Conservation (phyloP, 1,140 invertebrate species). For the Arctopsyche grandis region DNA sequence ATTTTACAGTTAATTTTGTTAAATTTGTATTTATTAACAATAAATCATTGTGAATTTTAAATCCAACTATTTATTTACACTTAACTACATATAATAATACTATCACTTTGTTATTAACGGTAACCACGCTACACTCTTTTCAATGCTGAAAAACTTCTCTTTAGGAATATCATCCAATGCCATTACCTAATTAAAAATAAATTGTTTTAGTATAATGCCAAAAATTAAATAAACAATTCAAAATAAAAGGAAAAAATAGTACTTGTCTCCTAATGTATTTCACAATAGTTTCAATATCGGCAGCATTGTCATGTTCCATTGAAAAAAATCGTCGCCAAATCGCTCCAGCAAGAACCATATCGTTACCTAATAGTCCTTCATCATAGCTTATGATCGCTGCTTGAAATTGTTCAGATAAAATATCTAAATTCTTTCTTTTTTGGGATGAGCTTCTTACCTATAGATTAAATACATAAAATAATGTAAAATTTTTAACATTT, state of each 20-base stretch:
- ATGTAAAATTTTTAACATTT: too few relatives aligned
- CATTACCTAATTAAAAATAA: slow-evolving; percentile 56
- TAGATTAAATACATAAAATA: too few relatives aligned
- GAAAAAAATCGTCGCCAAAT: slow-evolving; percentile 86
- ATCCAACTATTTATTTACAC: background rate
- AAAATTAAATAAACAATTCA: background rate
- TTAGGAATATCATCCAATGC: slow-evolving; percentile 61
- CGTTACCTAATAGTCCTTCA: slow-evolving; percentile 74
- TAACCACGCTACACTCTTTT: slow-evolving; percentile 59
- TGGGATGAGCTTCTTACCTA: slow-evolving; percentile 70
- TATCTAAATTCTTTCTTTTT: slow-evolving; percentile 68
- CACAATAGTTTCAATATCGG: slow-evolving; percentile 73
- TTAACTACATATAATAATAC: background rate
- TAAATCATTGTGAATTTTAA: background rate
- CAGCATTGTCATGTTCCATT: slow-evolving; percentile 69
- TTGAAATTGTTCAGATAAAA: slow-evolving; percentile 81
- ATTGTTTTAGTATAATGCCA: background rate
- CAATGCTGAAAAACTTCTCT: slow-evolving; percentile 60
- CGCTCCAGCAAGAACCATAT: slow-evolving; percentile 79
- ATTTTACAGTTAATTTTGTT: too few relatives aligned
- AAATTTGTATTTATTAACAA: background rate
- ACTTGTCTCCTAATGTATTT: slow-evolving; percentile 80
- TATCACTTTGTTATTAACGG: slow-evolving; percentile 48
- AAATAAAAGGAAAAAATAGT: slow-evolving; percentile 8
- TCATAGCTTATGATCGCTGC: slow-evolving; percentile 87